Conservation (phyloP, 1,140 invertebrate genomes). For the Zaprionus lachaisei region DNA sequence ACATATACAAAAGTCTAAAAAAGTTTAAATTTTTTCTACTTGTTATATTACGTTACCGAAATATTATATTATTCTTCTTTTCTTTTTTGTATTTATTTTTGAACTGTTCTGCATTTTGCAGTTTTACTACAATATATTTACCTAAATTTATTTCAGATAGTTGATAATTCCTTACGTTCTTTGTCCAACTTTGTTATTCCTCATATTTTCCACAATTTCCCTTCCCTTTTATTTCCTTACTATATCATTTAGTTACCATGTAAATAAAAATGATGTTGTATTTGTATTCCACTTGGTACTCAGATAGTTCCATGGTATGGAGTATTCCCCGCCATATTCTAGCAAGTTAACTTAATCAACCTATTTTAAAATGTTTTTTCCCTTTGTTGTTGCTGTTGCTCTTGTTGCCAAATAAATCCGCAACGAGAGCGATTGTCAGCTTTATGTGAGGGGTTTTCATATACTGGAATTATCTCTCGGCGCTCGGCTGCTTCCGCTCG, state of each 20-base stretch:
- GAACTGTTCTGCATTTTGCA: no score
- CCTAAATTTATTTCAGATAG: no score
- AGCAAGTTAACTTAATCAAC: constrained; percentile 7
- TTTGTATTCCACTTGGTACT: background rate
- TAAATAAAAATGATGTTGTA: background rate
- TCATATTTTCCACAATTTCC: no score
- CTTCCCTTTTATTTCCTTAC: no score
- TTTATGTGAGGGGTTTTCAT: constrained; percentile 33
- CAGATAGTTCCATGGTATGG: background rate
- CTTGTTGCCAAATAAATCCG: constrained; percentile 11
- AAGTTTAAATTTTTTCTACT: no score
- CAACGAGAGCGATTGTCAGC: constrained; percentile 33
- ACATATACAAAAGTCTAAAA: no score
- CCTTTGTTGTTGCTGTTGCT: constrained; percentile 12
- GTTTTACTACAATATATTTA: no score
- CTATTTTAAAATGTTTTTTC: background rate
- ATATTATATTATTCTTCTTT: no score
- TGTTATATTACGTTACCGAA: no score
- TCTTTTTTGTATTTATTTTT: no score
- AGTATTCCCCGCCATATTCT: background rate
- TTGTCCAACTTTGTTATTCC: no score
- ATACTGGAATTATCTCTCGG: constrained; percentile 18
- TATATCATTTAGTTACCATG: background rate
- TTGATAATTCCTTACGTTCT: no score
- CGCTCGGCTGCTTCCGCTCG: constrained; percentile 4